Percentiles rank a stretch among this genome's conserved stretches.
phyloP scores from a whole-genome alignment of 1,140 invertebrate genomes.

The Drosophila bipectinata region DNA sequence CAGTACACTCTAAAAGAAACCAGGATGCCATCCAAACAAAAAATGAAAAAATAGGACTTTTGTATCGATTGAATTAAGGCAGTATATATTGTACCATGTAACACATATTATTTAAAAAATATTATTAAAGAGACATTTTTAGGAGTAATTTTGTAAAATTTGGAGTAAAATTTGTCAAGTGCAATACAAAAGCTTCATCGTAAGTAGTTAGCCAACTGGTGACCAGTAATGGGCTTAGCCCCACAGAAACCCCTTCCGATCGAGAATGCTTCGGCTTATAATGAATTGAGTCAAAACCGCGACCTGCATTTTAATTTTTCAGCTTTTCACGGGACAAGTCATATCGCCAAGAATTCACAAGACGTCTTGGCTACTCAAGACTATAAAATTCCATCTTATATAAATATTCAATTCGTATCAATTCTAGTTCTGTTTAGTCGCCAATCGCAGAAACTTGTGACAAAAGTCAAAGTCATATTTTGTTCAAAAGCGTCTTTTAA shows the following conservation, averaged over 20 bases:
- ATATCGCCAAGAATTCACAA: slow-evolving; percentile 54
- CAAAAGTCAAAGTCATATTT: slow-evolving; percentile 1
- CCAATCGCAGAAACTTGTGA: slow-evolving; percentile 4
- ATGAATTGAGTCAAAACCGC: slow-evolving; percentile 47
- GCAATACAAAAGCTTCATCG: slow-evolving; percentile 3
- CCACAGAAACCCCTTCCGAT: slow-evolving; percentile 41
- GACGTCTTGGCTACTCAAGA: slow-evolving; percentile 36
- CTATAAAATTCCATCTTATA: slow-evolving; percentile 43
- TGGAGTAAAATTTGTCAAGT: slow-evolving; percentile 1
- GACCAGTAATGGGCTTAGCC: slow-evolving; percentile 77
- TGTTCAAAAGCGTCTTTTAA: no score
- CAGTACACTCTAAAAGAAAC: slow-evolving; percentile 14
- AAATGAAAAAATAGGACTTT: no score
- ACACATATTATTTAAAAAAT: no score
- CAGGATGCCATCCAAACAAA: neutral
- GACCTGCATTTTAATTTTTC: slow-evolving; percentile 69
- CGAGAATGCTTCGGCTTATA: slow-evolving; percentile 61
- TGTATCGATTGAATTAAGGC: no score
- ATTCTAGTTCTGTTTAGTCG: slow-evolving; percentile 1
- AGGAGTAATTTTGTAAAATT: no score
- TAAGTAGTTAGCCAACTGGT: slow-evolving; percentile 64
- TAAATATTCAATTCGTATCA: slow-evolving; percentile 43
- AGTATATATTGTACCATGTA: no score
- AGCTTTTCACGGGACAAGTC: slow-evolving; percentile 22
- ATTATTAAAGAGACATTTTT: no score